A percentile compares a stretch with the other conserved stretches of the same genome.
Evolutionary conservation across 2,888 invertebrate genomes (phyloP).

Genomic region (Capitulum mitella): DNA sequence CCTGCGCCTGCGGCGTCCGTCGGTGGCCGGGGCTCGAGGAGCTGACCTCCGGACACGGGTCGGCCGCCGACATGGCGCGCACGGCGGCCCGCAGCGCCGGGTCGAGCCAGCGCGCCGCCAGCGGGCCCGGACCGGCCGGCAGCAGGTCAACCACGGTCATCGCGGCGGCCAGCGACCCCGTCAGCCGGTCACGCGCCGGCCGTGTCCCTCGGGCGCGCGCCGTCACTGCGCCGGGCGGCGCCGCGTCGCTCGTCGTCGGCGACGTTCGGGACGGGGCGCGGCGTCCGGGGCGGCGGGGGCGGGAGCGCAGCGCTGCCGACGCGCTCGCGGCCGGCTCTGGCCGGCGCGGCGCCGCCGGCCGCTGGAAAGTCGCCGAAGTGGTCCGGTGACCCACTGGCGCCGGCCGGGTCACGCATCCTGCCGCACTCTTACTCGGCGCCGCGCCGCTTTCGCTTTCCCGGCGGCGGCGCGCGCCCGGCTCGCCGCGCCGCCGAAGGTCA

Average conservation of each 20-base stretch:
- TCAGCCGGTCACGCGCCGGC: too few species aligned
- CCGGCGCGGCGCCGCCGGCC: neutral
- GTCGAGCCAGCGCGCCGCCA: neutral
- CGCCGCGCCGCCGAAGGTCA: neutral
- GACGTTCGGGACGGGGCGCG: too few species aligned
- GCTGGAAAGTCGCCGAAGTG: neutral
- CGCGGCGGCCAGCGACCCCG: neutral
- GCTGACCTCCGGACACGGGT: neutral
- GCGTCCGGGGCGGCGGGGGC: too few species aligned
- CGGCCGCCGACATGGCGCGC: neutral
- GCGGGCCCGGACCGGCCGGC: neutral
- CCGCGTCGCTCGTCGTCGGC: too few species aligned
- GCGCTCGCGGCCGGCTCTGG: too few species aligned
- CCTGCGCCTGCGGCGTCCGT: neutral
- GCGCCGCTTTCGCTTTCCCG: constrained; percentile 9
- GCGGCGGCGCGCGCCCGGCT: neutral
- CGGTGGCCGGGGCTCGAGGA: neutral
- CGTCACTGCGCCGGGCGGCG: too few species aligned
- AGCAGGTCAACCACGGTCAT: neutral
- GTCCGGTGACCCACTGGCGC: neutral
- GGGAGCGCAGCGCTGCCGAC: too few species aligned
- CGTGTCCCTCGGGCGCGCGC: too few species aligned
- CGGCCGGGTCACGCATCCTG: neutral
- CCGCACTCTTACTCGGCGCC: constrained; percentile 17
- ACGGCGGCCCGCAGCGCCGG: neutral